Evolutionary conservation across 2,113 vertebrate genomes (phyloP), one percentile per base, ranked within the genome.

Genomic region (Strix aluco): DNA sequence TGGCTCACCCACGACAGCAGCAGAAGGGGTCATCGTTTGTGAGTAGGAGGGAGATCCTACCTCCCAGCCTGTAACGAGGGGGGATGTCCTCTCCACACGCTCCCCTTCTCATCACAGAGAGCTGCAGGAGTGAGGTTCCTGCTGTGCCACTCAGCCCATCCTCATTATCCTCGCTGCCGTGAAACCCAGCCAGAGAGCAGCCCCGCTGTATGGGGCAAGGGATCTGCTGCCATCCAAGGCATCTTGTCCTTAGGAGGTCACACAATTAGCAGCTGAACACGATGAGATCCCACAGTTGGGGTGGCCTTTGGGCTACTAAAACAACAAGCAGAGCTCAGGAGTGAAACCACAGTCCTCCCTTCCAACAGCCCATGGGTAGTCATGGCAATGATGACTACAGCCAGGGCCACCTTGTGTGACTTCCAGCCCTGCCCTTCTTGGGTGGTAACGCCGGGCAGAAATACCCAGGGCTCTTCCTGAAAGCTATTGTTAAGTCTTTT

Each of bases 31-130:
- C 44, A 12, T 16, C 5, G 1, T 21, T 71, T 40, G 8, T 2
- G n/a, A 34, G 14, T 0, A 36, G 54, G 32, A 59, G 11, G 42
- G 54, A 84, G 61, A 74, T 13, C 6, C 16, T 13, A 26, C 42
- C n/a, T 72, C 86, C 36, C 6, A 13, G 6, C 30, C 70, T 2
- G 0, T 6, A 23, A 11, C 0, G 3, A 36, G 63, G n/a, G 15
- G 32, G 73, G 9, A 32, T 69, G 15, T 63, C 49, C 44, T 57
- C 51, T n/a, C n/a, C 14, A 29, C 29, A 13, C 2, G 0, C 19
- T 65, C 55, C 59, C 17, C 38, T 38, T 66, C 74, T 62, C 78
- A 15, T 9, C 54, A 12, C 1, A 26, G 70, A 23, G 6, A n/a
- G 36, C 91, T 38, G 84, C 51, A 25, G 72, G 83, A 78, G 30